A percentile compares a stretch with the other conserved stretches of the same genome.
Evolutionary conservation across 2,888 invertebrate genomes (phyloP).

Genomic region (Biston betularia): DNA sequence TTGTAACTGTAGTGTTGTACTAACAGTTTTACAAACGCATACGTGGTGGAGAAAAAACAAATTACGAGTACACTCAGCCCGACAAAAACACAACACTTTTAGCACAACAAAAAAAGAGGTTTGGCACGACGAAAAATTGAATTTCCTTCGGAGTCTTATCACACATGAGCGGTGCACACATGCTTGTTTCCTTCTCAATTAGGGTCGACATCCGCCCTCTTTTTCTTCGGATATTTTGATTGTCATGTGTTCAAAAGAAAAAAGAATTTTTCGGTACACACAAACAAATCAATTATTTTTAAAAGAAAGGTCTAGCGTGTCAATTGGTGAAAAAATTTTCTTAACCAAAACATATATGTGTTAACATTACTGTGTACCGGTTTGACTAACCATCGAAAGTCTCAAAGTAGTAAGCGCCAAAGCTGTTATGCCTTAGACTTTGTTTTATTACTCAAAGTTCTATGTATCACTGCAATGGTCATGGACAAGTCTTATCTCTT

Average conservation of each 20-base stretch:
- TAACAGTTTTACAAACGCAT: neutral
- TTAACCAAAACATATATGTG: no score
- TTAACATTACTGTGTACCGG: no score
- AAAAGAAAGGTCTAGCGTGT: neutral
- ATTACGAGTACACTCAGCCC: constrained; percentile 21
- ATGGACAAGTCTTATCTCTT: no score
- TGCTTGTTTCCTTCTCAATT: constrained; percentile 23
- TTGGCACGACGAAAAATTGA: constrained; percentile 37
- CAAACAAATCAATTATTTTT: neutral
- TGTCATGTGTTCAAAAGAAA: neutral
- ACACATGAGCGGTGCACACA: constrained; percentile 19
- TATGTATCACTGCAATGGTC: no score
- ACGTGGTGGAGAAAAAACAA: constrained; percentile 7
- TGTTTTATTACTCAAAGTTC: no score
- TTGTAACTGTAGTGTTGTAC: no score
- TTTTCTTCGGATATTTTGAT: constrained; percentile 13
- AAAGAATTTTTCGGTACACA: neutral
- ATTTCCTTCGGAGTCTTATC: constrained; percentile 38
- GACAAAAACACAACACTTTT: constrained; percentile 22
- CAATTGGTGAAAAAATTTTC: constrained; percentile 1
- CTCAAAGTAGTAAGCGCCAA: no score
- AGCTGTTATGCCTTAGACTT: no score
- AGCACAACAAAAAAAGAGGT: constrained; percentile 16
- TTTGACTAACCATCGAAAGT: no score
- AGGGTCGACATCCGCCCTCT: constrained; percentile 23